Evolutionary conservation across 1,140 invertebrate species (phyloP).

Genomic region (Drosophila nebulosa): DNA sequence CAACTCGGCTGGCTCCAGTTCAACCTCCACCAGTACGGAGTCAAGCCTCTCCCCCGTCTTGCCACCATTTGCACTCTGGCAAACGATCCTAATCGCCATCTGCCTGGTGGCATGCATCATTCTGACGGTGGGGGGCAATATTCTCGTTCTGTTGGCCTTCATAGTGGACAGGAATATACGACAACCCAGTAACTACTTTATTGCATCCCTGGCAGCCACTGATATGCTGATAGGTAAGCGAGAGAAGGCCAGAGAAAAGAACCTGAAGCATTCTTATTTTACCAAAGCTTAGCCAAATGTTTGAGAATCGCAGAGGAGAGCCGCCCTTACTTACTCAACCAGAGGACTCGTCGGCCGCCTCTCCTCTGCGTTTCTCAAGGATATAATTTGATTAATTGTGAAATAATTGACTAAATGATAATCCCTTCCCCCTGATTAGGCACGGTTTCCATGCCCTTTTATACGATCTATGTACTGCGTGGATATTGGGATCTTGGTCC

Average conservation of each 20-base stretch:
- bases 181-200: constrained; percentile 99
- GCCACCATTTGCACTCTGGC: constrained; percentile 94
- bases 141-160: constrained; percentile 97
- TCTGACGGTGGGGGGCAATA: constrained; percentile 96
- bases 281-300: no score
- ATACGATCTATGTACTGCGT: constrained; percentile 97
- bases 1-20: constrained; percentile 12
- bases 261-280: no score
- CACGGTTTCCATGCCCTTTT: constrained; percentile 96
- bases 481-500: constrained; percentile 98
- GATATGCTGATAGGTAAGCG: constrained; percentile 96
- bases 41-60: constrained; percentile 83
- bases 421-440: constrained; percentile 83
- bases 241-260: no score
- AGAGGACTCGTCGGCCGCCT: no score
- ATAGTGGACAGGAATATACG: constrained; percentile 98
- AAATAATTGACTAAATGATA: no score
- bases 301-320: no score
- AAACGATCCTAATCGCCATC: constrained; percentile 95
- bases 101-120: constrained; percentile 93
- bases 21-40: constrained; percentile 41
- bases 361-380: no score
- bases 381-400: no score
- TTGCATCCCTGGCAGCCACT: constrained; percentile 98
- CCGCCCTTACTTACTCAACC: no score